A percentile compares a stretch with the other conserved stretches of the same genome.
These are phyloP conservation scores for Calameuta idolon DNA, from an alignment of 2,888 invertebrate species.

Conservation along the genomic window DNA sequence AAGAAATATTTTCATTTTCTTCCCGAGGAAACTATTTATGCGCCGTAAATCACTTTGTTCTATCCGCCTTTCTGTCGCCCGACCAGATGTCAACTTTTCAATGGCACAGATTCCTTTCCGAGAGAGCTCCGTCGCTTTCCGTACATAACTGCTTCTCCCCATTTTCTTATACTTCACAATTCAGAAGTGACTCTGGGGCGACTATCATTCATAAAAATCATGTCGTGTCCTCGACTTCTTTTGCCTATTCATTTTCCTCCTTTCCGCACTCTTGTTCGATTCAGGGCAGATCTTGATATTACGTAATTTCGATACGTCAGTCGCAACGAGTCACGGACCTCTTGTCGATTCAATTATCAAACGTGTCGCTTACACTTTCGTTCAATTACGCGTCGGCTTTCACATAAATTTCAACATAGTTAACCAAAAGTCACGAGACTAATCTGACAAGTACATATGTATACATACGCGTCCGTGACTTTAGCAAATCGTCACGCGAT, in stretches of 20 bases:
- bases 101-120: slow-evolving; percentile 31
- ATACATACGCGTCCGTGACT: not conserved
- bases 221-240: not conserved
- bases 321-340: not conserved
- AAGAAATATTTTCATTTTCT: not conserved
- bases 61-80: not conserved
- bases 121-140: slow-evolving; percentile 16
- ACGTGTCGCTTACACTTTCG: not conserved
- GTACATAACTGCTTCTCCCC: not conserved
- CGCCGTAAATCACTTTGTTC: not conserved
- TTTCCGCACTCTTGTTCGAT: not conserved
- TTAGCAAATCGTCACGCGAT: not conserved
- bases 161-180: not conserved
- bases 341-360: not conserved
- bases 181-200: not conserved
- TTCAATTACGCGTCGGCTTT: not conserved
- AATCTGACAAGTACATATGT: not conserved
- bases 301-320: not conserved
- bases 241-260: not conserved
- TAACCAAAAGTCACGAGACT: not conserved
- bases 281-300: not conserved
- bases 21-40: not conserved
- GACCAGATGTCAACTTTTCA: slow-evolving; percentile 38
- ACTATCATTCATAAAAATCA: no score
- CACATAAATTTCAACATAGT: not conserved